Conservation (phyloP, 2,888 invertebrate species). For the Tetragonisca angustula region DNA sequence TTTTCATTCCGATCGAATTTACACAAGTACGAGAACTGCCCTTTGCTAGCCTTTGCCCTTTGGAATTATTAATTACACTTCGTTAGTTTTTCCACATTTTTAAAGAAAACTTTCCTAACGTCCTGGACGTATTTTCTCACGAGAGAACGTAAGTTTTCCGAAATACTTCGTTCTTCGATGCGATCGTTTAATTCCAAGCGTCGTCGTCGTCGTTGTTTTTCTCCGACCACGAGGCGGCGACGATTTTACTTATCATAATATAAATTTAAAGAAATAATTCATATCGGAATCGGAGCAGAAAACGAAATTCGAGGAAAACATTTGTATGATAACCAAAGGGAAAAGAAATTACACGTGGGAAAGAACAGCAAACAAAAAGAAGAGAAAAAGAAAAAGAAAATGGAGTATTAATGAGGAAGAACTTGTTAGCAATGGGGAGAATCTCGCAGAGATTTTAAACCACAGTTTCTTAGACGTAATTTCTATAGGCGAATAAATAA, state of each 20-base stretch:
- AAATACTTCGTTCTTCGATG: background rate
- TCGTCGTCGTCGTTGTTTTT: background rate
- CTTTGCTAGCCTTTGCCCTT: background rate
- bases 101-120: background rate
- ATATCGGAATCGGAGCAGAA: slow-evolving; percentile 27
- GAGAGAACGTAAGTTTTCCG: background rate
- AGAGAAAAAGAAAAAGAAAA: slow-evolving; percentile 12
- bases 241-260: slow-evolving; percentile 21
- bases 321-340: background rate
- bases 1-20: background rate
- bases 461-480: slow-evolving; percentile 67
- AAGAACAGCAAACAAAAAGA: slow-evolving; percentile 18
- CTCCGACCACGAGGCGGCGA: slow-evolving; percentile 7
- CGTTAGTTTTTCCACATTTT: background rate
- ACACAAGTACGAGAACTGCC: background rate
- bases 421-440: slow-evolving; percentile 31
- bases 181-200: background rate
- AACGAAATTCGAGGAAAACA: background rate
- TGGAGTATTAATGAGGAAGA: slow-evolving; percentile 11
- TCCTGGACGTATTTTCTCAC: slow-evolving; percentile 7
- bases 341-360: background rate
- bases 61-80: background rate
- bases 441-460: slow-evolving; percentile 61
- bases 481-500: slow-evolving; percentile 66
- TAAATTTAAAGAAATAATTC: slow-evolving; percentile 33